Base-by-base conservation (phyloP, 2,888 invertebrate genomes). In the Tethea ocularis region DNA sequence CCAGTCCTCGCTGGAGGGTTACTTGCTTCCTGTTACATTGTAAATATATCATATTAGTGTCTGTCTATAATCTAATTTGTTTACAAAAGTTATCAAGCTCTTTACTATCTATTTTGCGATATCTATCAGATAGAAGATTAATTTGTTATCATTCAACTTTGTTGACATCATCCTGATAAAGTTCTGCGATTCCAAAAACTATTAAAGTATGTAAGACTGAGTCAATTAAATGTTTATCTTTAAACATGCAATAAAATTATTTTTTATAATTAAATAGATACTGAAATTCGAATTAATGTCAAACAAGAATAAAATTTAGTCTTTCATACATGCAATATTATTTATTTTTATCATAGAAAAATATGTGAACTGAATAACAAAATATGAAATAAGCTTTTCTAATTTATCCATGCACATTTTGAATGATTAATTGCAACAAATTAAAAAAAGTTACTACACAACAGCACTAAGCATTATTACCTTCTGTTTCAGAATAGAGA, bases 1-100 rank as follows among this genome's bases (percentile, higher is more conserved):
- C 97, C 96, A 66, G 96, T 96, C 87, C 97, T 78, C 41, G 82
- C 96, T 58, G 96, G 96, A 74, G 97, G 97, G 94, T 97, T 97
- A 82, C 96, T 97, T 80, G 97, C 97, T 94, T 98, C 97, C 97
- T 98, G 82, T 38, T 54, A 62, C 46, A 24, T 57, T 46, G 52
- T 54, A 15, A 13, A 52, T 29, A 20, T 29, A 29, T 33, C 20
- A 11, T 10, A 53, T 33, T 20, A 33, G 8, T 33, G 6, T 26
- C 52, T n/a, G 11, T 15, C 52, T 26, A n/a, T n/a, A 8, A 46
- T 46, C n/a, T 46, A 46, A 20, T 46, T 20, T 46, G 46, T 46
- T 46, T 20, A 46, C 46, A 46, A 17, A 17, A 20, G 46, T 46
- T 46, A 46, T 46, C 20, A 46, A 46, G 46, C 46, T 7, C 46